phyloP scores from a whole-genome alignment of 2,888 invertebrate genomes.

The Oasisia sp. region DNA sequence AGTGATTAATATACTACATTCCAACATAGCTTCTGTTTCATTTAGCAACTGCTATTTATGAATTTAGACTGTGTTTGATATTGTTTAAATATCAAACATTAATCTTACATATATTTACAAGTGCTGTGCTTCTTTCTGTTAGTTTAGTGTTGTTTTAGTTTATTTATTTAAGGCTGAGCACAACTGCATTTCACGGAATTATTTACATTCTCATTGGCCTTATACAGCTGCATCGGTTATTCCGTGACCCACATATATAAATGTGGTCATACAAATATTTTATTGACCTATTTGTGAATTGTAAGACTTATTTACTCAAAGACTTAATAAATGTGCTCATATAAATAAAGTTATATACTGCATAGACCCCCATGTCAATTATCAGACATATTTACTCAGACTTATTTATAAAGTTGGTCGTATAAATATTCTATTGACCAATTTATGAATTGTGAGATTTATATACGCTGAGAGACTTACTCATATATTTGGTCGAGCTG shows the following conservation, averaged over 20 bases:
- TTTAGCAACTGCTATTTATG: slow-evolving; percentile 2
- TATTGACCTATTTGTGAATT: too few species aligned
- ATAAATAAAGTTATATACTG: too few species aligned
- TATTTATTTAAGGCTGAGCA: neutral
- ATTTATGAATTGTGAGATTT: neutral
- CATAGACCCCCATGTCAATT: too few species aligned
- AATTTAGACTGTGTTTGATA: neutral
- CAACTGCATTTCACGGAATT: neutral
- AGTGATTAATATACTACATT: neutral
- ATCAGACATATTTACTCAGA: neutral
- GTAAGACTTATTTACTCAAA: too few species aligned
- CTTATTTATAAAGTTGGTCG: neutral
- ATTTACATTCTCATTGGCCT: neutral
- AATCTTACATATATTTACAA: neutral
- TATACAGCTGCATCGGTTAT: neutral
- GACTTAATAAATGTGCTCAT: too few species aligned
- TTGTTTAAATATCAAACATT: neutral
- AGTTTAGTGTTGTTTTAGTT: neutral
- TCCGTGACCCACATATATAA: neutral
- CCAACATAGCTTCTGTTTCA: neutral
- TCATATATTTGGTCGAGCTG: neutral
- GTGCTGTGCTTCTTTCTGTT: neutral
- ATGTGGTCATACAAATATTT: too few species aligned
- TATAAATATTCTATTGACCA: neutral
- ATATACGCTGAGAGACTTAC: neutral